Evolutionary conservation across 2,113 vertebrate species (phyloP).

Genomic region (Perccottus glenii): DNA sequence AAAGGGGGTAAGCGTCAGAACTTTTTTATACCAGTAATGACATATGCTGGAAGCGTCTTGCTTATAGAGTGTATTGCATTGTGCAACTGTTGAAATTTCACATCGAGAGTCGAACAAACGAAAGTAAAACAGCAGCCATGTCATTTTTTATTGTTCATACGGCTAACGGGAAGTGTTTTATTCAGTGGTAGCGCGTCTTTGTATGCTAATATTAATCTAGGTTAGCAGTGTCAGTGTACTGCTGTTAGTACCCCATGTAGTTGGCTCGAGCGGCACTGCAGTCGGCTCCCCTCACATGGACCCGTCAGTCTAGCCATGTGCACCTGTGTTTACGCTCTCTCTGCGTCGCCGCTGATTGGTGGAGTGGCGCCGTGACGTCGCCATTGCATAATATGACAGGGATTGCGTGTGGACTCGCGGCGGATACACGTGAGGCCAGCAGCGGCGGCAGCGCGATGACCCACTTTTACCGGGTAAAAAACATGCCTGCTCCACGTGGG

Average conservation of each 20-base stretch:
- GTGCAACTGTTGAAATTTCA: neutral
- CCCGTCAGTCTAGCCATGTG: conserved; percentile 84
- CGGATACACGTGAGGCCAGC: conserved; percentile 81
- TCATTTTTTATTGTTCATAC: accelerated
- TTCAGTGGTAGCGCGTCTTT: too few species aligned
- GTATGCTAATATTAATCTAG: conserved; percentile 19
- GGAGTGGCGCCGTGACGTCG: conserved; percentile 77
- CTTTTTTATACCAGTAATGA: too few species aligned
- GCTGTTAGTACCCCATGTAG: conserved; percentile 35
- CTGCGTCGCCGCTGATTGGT: conserved; percentile 83
- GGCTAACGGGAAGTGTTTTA: neutral
- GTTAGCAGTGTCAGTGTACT: conserved; percentile 47
- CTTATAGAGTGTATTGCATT: neutral
- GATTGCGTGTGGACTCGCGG: conserved; percentile 60
- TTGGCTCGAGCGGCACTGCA: conserved; percentile 46
- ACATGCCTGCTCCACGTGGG: conserved; percentile 77
- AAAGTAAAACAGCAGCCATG: neutral
- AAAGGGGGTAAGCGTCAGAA: conserved; percentile 70
- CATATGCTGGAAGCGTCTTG: neutral
- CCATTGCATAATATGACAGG: conserved; percentile 82
- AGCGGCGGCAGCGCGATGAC: conserved; percentile 38
- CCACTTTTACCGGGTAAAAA: conserved; percentile 71
- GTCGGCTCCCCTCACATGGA: conserved; percentile 85
- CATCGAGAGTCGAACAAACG: neutral
- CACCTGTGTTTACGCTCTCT: conserved; percentile 86